A percentile compares a stretch with the other conserved stretches of the same genome.
Evolutionary conservation across 2,888 invertebrate genomes (phyloP).

Genomic region (Pantelozetes paolii): DNA sequence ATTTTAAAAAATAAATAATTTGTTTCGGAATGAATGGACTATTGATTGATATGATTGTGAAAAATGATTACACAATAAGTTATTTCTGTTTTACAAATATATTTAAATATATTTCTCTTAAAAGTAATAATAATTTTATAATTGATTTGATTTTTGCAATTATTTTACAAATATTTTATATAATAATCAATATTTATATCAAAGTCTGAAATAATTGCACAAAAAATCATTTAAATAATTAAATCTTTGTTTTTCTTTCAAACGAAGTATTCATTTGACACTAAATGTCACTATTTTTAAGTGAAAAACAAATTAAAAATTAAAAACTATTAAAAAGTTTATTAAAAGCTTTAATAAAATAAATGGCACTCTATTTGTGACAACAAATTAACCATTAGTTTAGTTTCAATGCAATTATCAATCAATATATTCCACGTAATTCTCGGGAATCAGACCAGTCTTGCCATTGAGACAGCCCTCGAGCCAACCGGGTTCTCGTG

Average conservation of each 20-base stretch:
- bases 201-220: neutral
- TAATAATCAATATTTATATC: neutral
- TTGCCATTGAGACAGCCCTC: slow-evolving; percentile 89
- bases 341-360: neutral
- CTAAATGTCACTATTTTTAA: neutral
- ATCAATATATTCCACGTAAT: slow-evolving; percentile 73
- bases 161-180: neutral
- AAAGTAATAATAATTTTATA: neutral
- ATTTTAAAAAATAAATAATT: too few relatives aligned
- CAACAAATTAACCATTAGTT: slow-evolving; percentile 7
- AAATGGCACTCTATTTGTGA: slow-evolving; percentile 21
- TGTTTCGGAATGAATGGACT: too few relatives aligned
- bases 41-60: neutral
- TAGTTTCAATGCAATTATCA: slow-evolving; percentile 60
- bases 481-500: slow-evolving; percentile 95
- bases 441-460: slow-evolving; percentile 88
- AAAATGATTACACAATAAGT: slow-evolving; percentile 5
- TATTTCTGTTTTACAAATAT: slow-evolving; percentile 2
- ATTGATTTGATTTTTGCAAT: neutral
- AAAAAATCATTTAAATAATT: slow-evolving; percentile 1
- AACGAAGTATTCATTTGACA: neutral
- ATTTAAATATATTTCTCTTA: too few relatives aligned
- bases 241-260: neutral
- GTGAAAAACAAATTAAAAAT: neutral
- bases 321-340: neutral